Evolutionary conservation across 2,797 vertebrate species (phyloP).

Genomic region (Bufotes viridis): DNA sequence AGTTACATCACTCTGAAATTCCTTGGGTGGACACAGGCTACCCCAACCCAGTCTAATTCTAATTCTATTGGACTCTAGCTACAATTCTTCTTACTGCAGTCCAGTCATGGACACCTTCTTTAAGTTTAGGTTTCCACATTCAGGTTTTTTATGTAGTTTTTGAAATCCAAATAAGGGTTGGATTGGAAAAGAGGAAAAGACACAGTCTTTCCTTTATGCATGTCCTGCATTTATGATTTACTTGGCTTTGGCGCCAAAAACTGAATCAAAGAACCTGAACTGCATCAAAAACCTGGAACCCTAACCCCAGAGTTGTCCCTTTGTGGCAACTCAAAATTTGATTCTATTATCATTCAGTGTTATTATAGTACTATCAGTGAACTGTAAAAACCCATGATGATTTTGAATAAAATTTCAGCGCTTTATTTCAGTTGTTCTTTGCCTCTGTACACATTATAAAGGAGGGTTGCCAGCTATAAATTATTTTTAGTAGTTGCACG

Average conservation of each 20-base stretch:
- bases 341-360: neutral
- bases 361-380: neutral
- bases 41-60: neutral
- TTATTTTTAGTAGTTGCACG: slow-evolving; percentile 30
- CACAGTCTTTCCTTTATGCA: too few relatives aligned
- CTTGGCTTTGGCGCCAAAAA: too few relatives aligned
- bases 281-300: too few relatives aligned
- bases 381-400: neutral
- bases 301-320: neutral
- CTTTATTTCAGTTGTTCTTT: neutral
- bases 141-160: too few relatives aligned
- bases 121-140: neutral
- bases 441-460: neutral
- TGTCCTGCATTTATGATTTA: too few relatives aligned
- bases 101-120: neutral
- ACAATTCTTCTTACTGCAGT: neutral
- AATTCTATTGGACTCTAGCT: neutral
- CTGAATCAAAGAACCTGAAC: too few relatives aligned
- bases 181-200: too few relatives aligned
- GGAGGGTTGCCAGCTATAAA: slow-evolving; percentile 25
- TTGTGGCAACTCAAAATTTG: neutral
- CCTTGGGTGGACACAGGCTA: too few relatives aligned
- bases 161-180: too few relatives aligned
- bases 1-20: too few relatives aligned
- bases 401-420: neutral